phyloP scores from a whole-genome alignment of 2,888 invertebrate species.

The Eurytoma californica region DNA sequence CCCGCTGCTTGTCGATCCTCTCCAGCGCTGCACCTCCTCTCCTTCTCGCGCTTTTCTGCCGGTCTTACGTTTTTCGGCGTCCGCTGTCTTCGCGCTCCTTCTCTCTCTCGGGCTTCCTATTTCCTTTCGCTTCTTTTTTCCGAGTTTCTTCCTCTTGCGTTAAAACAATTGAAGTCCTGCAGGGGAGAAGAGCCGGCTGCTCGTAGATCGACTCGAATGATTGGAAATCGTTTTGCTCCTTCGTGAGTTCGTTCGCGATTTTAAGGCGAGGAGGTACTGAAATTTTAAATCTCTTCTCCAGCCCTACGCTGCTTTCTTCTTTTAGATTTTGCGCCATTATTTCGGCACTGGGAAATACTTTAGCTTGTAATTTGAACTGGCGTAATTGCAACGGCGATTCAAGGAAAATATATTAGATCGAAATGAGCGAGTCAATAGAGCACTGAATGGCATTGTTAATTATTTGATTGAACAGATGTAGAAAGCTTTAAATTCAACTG shows the following conservation, averaged over 20 bases:
- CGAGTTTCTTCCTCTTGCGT: conserved; percentile 18
- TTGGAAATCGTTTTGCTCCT: conserved; percentile 45
- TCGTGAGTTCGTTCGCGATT: conserved; percentile 13
- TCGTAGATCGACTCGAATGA: conserved; percentile 22
- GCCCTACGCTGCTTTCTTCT: too few species aligned
- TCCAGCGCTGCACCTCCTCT: not conserved
- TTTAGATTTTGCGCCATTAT: too few species aligned
- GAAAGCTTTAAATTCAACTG: too few species aligned
- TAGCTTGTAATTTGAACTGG: too few species aligned
- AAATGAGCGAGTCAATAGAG: too few species aligned
- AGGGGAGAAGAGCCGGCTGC: not conserved
- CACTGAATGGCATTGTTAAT: too few species aligned
- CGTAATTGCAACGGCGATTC: too few species aligned
- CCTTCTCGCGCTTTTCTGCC: conserved; percentile 13
- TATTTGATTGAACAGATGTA: too few species aligned
- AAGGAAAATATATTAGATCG: too few species aligned
- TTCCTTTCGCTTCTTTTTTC: not conserved
- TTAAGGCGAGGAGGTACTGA: conserved; percentile 27
- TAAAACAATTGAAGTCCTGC: conserved; percentile 45
- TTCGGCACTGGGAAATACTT: too few species aligned
- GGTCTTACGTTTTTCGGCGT: conserved; percentile 4
- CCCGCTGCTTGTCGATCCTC: conserved; percentile 47
- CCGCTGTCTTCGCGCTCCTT: conserved; percentile 30
- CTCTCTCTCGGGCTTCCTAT: conserved; percentile 4
- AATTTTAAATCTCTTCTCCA: too few species aligned